Evolutionary conservation across 2,888 invertebrate genomes (phyloP), one percentile per base, ranked within the genome.

Genomic region (Drosophila colorata): DNA sequence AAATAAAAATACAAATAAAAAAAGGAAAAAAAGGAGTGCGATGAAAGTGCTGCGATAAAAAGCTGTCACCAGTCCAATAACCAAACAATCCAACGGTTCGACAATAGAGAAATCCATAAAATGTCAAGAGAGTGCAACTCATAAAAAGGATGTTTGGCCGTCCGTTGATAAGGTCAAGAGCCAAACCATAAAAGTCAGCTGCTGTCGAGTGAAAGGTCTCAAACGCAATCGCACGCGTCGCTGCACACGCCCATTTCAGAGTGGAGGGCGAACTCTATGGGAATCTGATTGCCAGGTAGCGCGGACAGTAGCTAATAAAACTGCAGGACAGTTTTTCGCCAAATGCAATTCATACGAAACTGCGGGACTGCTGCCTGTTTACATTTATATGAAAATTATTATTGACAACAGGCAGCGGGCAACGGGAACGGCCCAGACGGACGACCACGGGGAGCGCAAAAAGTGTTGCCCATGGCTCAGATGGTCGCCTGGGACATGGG

Each of bases 81-180:
- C 59, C 48, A 55, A 43, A 25, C 60, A 18, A 37, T n/a, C 5
- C 23, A 64, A 18, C 37, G 16, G n/a, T 31, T 28, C 37, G 33
- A 37, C 38, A 38, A 55, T 48, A 44, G 49, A 55, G 47, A 43
- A 75, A 75, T 84, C 73, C 80, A 85, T 85, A 81, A 81, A 81
- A 85, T 85, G 85, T 81, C 79, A 79, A 79, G 85, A 67, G 82
- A 61, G 74, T 63, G 69, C 69, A 65, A 59, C 69, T 60, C 74
- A 73, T 69, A 75, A 73, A 69, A 63, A 83, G 80, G 78, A 86
- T 72, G 68, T 72, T 61, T 37, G 40, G 18, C 18, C 51, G 48
- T 61, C 61, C 43, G 72, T 78, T 84, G 81, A 83, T 83, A 83
- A 86, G 82, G 86, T 82, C 82, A 86, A 82, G 82, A 75, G 82